Conservation (phyloP, 2,888 invertebrate genomes). For the Mystacides longicornis region DNA sequence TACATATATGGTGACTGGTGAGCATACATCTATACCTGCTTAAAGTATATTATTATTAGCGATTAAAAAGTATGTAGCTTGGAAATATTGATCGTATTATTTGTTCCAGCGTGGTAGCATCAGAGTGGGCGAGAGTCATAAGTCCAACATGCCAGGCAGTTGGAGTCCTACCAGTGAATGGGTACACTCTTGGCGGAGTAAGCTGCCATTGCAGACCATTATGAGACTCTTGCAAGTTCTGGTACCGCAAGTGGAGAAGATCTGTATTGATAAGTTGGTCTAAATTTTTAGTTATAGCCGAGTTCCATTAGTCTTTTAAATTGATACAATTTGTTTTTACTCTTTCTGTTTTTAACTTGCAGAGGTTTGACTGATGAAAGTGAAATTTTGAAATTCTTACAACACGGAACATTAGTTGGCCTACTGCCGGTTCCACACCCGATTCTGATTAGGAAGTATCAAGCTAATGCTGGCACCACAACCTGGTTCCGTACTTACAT, state of each 20-base stretch:
- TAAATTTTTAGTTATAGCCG: too few relatives aligned
- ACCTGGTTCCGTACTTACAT: constrained; percentile 99
- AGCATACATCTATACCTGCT: too few relatives aligned
- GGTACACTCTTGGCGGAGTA: constrained; percentile 94
- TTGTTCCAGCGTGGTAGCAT: constrained; percentile 53
- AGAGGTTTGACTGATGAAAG: constrained; percentile 98
- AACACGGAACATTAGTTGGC: constrained; percentile 97
- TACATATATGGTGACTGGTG: too few relatives aligned
- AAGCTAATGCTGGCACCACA: constrained; percentile 96
- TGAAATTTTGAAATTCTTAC: constrained; percentile 97
- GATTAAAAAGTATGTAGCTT: too few relatives aligned
- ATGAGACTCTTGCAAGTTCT: constrained; percentile 97
- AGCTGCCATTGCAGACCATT: constrained; percentile 96
- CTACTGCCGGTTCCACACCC: constrained; percentile 98
- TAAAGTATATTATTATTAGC: too few relatives aligned
- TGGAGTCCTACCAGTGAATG: constrained; percentile 96
- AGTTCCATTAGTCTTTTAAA: too few relatives aligned
- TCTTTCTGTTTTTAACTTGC: too few relatives aligned
- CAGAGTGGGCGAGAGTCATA: constrained; percentile 41
- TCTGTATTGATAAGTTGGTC: constrained; percentile 94
- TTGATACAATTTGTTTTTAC: too few relatives aligned
- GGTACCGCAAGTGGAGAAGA: constrained; percentile 99
- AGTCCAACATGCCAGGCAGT: constrained; percentile 21
- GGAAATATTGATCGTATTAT: too few relatives aligned
- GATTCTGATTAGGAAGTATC: constrained; percentile 97